Base-by-base conservation (phyloP, 2,797 vertebrate species). In the Oryzias sinensis region DNA sequence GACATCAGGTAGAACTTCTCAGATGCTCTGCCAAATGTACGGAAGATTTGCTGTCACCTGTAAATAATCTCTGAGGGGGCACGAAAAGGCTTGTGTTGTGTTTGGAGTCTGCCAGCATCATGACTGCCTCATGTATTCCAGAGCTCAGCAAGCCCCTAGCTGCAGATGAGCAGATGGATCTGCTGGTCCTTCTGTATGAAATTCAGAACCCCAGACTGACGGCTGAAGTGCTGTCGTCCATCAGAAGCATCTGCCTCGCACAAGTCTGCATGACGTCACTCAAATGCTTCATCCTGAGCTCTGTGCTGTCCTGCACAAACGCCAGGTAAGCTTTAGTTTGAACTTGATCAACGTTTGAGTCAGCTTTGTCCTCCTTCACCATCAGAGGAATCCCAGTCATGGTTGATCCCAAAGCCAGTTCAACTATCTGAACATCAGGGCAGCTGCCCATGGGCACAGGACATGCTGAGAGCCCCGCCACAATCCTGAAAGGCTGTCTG, bases 151-250 rank as follows among this genome's bases (percentile, higher is more conserved):
- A 85, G 63, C 88, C 90, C 1, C 90, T 94, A 66, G 96, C 96
- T 2, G 92, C 96, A 0, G 93, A 95, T 0, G 97, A 99, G 83
- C 86, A 97, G 63, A 93, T 99, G 90, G 97, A 99, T 75, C 91
- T 98, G 48, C 90, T 98, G 46, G 91, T 98, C 66, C 94, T 98
- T 51, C 91, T 98, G 18, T 97, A 97, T 0, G 97, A 99, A 90
- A 95, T 99, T 80, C 97, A 99, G 88, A 98, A 98, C 16, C 94
- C 95, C 59, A 89, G 89, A 53, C 94, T 99, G 76, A 94, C 94
- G 0, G 91, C 94, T 0, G 94, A 97, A 73, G 93, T 98, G 49
- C 25, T 98, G 56, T 77, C 89, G 49, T 93, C 94, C n/a, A 90
- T 98, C 55, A 90, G 81, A 50, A 62, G 73, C 33, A 84, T 99